Conservation (phyloP, 2,888 invertebrate species). For the Lasioglossum figueresi region DNA sequence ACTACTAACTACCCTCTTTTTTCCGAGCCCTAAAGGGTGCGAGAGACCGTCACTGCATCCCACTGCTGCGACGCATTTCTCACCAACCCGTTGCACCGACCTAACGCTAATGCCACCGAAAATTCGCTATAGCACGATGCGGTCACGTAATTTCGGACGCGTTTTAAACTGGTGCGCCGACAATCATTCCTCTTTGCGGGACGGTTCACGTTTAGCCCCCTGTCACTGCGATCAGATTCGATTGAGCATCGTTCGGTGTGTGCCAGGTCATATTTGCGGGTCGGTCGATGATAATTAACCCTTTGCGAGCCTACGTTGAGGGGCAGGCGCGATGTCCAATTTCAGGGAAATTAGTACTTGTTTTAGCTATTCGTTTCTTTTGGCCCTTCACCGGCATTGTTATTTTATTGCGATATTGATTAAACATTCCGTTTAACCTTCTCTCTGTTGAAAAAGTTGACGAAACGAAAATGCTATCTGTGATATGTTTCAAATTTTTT, state of each 20-base stretch:
- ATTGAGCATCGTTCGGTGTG: background rate
- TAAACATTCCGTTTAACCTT: too few relatives aligned
- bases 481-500: too few relatives aligned
- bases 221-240: background rate
- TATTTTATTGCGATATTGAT: too few relatives aligned
- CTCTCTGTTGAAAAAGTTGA: too few relatives aligned
- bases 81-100: slow-evolving; percentile 41
- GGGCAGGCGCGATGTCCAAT: background rate
- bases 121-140: slow-evolving; percentile 25
- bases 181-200: background rate
- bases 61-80: slow-evolving; percentile 19
- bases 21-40: slow-evolving; percentile 41
- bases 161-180: slow-evolving; percentile 11
- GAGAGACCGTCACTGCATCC: slow-evolving; percentile 32
- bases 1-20: slow-evolving; percentile 67
- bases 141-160: slow-evolving; percentile 29
- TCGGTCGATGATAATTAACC: background rate
- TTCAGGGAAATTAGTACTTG: background rate
- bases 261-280: background rate
- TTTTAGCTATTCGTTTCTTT: background rate
- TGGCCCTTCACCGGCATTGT: too few relatives aligned
- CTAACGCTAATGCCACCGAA: slow-evolving; percentile 47
- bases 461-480: too few relatives aligned
- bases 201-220: background rate
- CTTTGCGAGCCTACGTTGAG: background rate